Evolutionary conservation across 2,797 vertebrate species (phyloP).

Genomic region (Streptopelia turtur): DNA sequence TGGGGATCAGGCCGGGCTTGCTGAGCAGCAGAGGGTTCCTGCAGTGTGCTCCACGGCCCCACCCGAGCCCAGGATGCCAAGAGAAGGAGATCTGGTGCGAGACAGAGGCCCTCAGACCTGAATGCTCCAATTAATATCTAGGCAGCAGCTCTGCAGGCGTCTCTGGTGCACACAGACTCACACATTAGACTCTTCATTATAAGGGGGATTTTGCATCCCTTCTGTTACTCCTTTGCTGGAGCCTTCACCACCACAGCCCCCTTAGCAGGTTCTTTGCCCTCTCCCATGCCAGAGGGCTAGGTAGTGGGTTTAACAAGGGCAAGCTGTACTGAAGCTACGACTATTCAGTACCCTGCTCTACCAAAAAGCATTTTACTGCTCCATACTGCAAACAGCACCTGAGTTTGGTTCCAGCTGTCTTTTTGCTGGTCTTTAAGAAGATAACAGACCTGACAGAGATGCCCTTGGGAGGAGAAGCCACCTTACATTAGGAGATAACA

Average conservation of each 20-base stretch:
- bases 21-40: not conserved
- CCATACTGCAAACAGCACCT: not conserved
- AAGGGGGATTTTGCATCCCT: not conserved
- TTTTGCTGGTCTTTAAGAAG: not conserved
- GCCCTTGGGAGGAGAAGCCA: not conserved
- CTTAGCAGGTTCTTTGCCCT: not conserved
- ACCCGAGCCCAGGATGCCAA: not conserved
- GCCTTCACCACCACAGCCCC: not conserved
- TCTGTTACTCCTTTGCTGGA: not conserved
- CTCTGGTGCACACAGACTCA: not conserved
- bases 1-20: slow-evolving; percentile 28
- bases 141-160: not conserved
- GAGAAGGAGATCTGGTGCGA: not conserved
- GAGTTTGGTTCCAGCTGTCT: not conserved
- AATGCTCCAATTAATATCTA: not conserved
- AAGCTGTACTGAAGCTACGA: not conserved
- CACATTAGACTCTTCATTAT: too few species aligned
- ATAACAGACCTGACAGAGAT: not conserved
- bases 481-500: not conserved
- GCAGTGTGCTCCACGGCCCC: not conserved
- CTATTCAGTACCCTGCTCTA: not conserved
- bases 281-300: not conserved
- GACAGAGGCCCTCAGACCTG: not conserved
- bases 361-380: not conserved
- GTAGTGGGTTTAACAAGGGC: not conserved